Evolutionary conservation across 2,888 invertebrate species (phyloP), one percentile per base, ranked within the genome.

Genomic region (Netelia virgata): DNA sequence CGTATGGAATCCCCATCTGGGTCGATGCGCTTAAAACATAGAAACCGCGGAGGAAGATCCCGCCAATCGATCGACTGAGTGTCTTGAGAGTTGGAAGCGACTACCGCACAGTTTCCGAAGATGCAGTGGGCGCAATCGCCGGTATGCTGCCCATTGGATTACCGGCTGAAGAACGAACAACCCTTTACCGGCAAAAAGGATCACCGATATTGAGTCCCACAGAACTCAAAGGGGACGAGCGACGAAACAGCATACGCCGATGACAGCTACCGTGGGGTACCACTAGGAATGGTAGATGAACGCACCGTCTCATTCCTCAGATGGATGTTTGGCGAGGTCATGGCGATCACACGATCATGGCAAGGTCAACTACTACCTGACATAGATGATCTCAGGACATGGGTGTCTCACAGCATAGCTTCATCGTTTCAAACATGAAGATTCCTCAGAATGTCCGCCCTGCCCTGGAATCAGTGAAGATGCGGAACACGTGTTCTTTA

Each of bases 271-370:
- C 84, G 87, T 91, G 90, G 89, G 89, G 86, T 74, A 5, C 28
- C 28, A 5, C 28, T 3, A 87, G 90, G 88, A 87, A 91, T 86
- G 79, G 84, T 89, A 28, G 91, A 89, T 90, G 87, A 91, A 91
- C 91, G 0, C 11, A 78, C n/a, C 47, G 41, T n/a, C 70, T 78
- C 0, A 73, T 79, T 6, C 73, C 73, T 10, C n/a, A 2, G 10
- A 47, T 80, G 1, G 68, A 69, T 0, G 6, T 5, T 5, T 81
- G 74, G 74, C 73, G 61, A 10, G 20, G 20, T 6, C 59, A 41
- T 55, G 80, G 74, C 9, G 74, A n/a, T n/a, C n/a, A n/a, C n/a
- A n/a, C n/a, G 23, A 23, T 3, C 23, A 23, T 23, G 23, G 23
- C 1, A 3, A 23, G 1, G 3, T 23, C 23, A 64, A 66, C 16